Percentiles rank a stretch among this genome's conserved stretches.
phyloP scores from a whole-genome alignment of 2,113 vertebrate genomes.

The Hemicordylus capensis region DNA sequence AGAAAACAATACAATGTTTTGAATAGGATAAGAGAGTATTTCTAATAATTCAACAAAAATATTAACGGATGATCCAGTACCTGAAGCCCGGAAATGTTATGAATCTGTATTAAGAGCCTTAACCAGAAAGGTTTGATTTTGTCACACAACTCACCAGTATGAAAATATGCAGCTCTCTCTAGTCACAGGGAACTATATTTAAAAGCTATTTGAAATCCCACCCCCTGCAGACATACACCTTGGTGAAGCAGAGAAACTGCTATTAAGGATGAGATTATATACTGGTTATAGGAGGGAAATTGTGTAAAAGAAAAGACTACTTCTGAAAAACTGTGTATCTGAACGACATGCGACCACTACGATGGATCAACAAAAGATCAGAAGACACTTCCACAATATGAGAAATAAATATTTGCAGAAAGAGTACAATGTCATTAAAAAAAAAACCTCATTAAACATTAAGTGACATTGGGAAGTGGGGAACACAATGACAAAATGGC shows the following conservation, averaged over 20 bases:
- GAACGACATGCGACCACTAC: constrained; percentile 68
- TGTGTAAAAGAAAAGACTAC: neutral
- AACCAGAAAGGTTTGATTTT: neutral
- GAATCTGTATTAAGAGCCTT: neutral
- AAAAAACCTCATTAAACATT: constrained; percentile 44
- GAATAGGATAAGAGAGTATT: neutral
- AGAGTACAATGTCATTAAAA: constrained; percentile 44
- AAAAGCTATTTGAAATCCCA: constrained; percentile 72
- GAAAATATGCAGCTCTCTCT: neutral
- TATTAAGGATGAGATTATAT: constrained; percentile 63
- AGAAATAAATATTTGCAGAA: constrained; percentile 62
- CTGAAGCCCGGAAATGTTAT: neutral
- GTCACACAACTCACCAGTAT: neutral
- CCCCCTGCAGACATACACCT: too few species aligned
- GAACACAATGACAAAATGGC: constrained; percentile 60
- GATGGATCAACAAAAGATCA: constrained; percentile 67
- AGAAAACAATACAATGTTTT: neutral
- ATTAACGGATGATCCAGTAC: neutral
- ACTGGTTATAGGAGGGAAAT: constrained; percentile 53
- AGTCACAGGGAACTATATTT: too few species aligned
- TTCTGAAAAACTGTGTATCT: constrained; percentile 3
- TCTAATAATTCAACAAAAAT: neutral
- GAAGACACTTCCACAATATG: constrained; percentile 24
- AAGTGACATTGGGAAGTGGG: constrained; percentile 44
- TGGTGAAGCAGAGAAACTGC: constrained; percentile 47